phyloP scores from a whole-genome alignment of 2,113 vertebrate species.

The Indri indri region DNA sequence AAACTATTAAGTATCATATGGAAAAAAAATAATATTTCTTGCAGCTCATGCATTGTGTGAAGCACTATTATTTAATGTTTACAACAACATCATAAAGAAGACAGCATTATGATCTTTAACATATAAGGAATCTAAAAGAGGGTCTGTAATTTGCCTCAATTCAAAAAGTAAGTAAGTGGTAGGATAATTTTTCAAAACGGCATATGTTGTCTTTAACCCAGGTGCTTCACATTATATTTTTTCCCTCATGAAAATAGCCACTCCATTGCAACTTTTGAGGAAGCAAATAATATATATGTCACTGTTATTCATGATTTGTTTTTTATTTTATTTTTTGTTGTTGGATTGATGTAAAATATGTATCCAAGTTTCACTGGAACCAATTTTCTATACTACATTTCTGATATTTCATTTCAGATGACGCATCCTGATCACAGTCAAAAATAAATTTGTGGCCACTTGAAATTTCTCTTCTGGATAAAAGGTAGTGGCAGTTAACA shows the following conservation, averaged over 20 bases:
- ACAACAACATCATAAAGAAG: background rate
- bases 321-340: background rate
- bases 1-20: background rate
- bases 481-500: background rate
- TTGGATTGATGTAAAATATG: background rate
- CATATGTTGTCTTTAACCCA: background rate
- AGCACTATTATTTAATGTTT: background rate
- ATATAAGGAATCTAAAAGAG: background rate
- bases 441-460: background rate
- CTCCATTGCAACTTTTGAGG: background rate
- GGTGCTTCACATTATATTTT: background rate
- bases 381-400: background rate
- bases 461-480: background rate
- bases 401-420: background rate
- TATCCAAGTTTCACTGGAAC: background rate
- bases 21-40: background rate
- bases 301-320: background rate
- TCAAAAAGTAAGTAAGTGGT: background rate
- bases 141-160: background rate
- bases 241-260: background rate
- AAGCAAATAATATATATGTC: background rate
- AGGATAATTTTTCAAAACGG: conserved; percentile 2
- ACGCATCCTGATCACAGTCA: background rate
- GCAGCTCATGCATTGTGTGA: background rate
- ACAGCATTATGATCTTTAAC: background rate